Evolutionary conservation across 1,140 invertebrate species (phyloP).

Genomic region (Matsumurasca onukii): DNA sequence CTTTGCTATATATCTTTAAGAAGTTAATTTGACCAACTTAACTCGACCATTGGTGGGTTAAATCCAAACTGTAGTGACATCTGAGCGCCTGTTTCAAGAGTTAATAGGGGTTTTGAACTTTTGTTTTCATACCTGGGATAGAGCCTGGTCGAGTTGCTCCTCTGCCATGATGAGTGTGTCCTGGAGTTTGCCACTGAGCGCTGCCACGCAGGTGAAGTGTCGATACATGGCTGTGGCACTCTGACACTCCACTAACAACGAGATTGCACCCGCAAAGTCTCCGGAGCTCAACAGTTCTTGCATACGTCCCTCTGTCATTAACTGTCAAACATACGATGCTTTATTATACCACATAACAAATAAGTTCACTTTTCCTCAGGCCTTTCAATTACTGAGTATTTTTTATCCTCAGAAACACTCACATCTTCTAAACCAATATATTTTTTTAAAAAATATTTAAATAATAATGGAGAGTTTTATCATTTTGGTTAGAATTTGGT

Average conservation of each 20-base stretch:
- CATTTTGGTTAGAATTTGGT: neutral
- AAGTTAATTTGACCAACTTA: no score
- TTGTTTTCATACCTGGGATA: conserved; percentile 77
- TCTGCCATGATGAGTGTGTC: conserved; percentile 91
- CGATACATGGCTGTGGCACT: conserved; percentile 77
- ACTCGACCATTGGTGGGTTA: no score
- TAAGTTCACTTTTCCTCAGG: neutral
- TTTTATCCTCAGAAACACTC: neutral
- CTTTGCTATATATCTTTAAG: no score
- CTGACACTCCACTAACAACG: conserved; percentile 83
- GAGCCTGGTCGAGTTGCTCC: conserved; percentile 84
- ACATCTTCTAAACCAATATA: neutral
- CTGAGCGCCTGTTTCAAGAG: no score
- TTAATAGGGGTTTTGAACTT: no score
- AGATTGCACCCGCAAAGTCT: conserved; percentile 88
- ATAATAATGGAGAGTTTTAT: neutral
- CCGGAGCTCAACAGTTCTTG: conserved; percentile 78
- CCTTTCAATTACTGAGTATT: neutral
- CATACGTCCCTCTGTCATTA: conserved; percentile 80
- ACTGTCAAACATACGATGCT: conserved; percentile 48
- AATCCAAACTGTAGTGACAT: no score
- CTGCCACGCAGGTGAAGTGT: conserved; percentile 84
- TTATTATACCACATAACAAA: neutral
- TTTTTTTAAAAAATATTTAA: neutral
- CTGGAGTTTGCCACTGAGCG: conserved; percentile 82